phyloP scores from a whole-genome alignment of 2,888 invertebrate genomes.

The Megaustenia siamemsis region DNA sequence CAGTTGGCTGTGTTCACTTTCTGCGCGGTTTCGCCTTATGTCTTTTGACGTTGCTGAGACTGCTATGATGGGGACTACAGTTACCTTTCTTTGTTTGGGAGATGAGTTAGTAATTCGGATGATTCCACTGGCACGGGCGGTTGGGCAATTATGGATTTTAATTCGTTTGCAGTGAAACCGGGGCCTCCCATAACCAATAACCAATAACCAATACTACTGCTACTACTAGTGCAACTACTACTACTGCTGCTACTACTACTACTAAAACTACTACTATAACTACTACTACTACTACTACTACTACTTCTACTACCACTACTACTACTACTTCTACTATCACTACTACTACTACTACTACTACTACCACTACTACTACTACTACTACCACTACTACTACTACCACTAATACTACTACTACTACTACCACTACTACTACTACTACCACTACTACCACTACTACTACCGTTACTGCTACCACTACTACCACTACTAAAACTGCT shows the following conservation, averaged over 20 bases:
- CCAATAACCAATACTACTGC: not conserved
- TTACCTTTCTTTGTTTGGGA: too few species aligned
- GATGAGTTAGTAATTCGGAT: too few species aligned
- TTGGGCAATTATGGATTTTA: too few species aligned
- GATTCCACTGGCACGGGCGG: too few species aligned
- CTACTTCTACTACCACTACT: not conserved
- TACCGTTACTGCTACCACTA: not conserved
- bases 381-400: not conserved
- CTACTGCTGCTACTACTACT: not conserved
- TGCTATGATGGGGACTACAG: too few species aligned
- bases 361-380: constrained; percentile 10
- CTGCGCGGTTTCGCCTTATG: too few species aligned
- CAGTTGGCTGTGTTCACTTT: too few species aligned
- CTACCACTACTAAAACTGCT: not conserved
- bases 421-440: not conserved
- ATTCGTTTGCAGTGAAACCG: too few species aligned
- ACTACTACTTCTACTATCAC: constrained; percentile 10
- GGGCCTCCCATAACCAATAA: too few species aligned
- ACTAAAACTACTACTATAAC: not conserved
- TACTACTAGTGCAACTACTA: not conserved
- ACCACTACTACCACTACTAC: not conserved
- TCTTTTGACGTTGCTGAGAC: too few species aligned
- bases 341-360: constrained; percentile 23
- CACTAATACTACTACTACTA: not conserved
- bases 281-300: constrained; percentile 15